Conservation (phyloP, 2,888 invertebrate species). For the Escarpia spicata region DNA sequence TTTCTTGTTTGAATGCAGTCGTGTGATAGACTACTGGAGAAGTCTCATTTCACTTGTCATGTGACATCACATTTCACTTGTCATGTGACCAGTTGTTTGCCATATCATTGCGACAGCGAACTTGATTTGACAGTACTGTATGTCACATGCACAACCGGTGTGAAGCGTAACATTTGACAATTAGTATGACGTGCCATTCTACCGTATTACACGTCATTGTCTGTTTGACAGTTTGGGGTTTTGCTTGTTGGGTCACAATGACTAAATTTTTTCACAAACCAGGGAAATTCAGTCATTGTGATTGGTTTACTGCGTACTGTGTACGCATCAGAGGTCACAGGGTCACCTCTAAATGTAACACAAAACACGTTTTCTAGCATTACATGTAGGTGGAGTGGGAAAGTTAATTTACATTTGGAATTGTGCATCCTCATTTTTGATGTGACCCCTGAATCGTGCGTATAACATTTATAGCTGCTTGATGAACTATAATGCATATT, state of each 20-base stretch:
- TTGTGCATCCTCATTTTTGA: neutral
- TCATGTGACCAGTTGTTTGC: neutral
- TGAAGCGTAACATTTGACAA: too few relatives aligned
- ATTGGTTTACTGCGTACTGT: neutral
- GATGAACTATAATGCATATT: neutral
- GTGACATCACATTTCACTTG: neutral
- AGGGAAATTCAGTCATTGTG: neutral
- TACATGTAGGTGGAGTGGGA: neutral
- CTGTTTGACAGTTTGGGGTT: neutral
- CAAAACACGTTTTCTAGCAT: neutral
- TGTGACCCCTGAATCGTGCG: neutral
- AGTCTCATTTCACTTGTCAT: neutral
- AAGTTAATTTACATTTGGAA: neutral
- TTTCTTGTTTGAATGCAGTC: too few relatives aligned
- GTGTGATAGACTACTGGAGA: neutral
- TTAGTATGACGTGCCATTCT: too few relatives aligned
- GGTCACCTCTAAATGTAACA: neutral
- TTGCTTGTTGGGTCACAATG: neutral
- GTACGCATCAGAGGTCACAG: neutral
- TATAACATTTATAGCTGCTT: neutral
- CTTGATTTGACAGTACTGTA: neutral
- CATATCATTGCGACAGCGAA: neutral
- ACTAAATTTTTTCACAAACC: neutral
- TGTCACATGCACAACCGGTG: too few relatives aligned
- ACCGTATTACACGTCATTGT: neutral